These are phyloP conservation scores for Lucifuga dentata DNA, from an alignment of 2,113 vertebrate genomes.

Conservation along the genomic window DNA sequence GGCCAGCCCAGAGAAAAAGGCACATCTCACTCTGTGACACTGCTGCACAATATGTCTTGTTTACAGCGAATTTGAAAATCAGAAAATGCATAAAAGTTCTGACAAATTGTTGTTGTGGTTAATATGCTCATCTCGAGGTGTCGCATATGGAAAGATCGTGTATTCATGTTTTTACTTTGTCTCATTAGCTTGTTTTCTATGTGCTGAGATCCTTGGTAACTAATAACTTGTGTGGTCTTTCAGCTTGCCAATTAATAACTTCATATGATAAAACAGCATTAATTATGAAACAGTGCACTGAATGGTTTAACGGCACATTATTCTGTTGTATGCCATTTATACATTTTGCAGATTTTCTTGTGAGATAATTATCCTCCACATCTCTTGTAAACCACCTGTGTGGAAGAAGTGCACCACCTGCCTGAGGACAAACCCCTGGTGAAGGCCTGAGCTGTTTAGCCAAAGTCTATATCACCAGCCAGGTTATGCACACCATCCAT, in stretches of 20 bases:
- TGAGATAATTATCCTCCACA: constrained; percentile 62
- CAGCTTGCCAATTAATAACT: constrained; percentile 39
- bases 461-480: constrained; percentile 77
- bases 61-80: constrained; percentile 72
- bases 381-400: constrained; percentile 70
- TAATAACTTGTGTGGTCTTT: constrained; percentile 20
- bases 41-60: constrained; percentile 75
- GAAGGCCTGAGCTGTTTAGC: constrained; percentile 76
- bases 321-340: background rate
- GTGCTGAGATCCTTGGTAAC: constrained; percentile 15
- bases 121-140: constrained; percentile 40
- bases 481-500: constrained; percentile 80
- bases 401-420: constrained; percentile 69
- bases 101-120: constrained; percentile 70
- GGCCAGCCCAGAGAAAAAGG: constrained; percentile 75
- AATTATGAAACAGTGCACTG: background rate
- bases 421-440: constrained; percentile 71
- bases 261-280: constrained; percentile 40
- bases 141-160: constrained; percentile 40
- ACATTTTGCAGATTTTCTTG: constrained; percentile 23
- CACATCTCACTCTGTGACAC: constrained; percentile 76
- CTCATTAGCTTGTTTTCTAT: constrained; percentile 56
- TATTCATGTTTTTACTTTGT: constrained; percentile 53
- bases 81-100: constrained; percentile 60
- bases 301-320: constrained; percentile 5